Conservation (phyloP, 1,140 invertebrate genomes). For the Leptinotarsa texana region DNA sequence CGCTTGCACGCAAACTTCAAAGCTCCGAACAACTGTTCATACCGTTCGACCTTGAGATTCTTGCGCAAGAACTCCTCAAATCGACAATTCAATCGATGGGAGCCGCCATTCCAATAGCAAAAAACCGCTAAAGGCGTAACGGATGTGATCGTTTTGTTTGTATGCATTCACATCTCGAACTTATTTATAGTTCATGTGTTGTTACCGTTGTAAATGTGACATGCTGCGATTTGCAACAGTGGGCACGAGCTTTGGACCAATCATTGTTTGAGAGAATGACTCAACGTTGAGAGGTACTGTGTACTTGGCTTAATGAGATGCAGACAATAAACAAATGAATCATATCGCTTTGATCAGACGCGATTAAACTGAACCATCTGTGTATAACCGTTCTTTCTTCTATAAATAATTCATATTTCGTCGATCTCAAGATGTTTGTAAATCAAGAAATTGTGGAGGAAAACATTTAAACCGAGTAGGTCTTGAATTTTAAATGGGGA, state of each 20-base stretch:
- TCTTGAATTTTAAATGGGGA: too few relatives aligned
- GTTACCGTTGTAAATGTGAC: too few relatives aligned
- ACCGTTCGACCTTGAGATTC: neutral
- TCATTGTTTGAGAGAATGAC: neutral
- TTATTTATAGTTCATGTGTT: too few relatives aligned
- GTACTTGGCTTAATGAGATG: neutral
- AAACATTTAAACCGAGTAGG: too few relatives aligned
- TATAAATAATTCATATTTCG: neutral
- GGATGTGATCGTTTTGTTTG: neutral
- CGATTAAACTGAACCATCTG: neutral
- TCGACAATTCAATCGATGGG: neutral
- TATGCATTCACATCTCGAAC: neutral
- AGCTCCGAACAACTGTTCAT: neutral
- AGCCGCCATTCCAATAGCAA: neutral
- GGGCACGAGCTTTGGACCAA: neutral
- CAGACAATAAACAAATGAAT: conserved; percentile 2
- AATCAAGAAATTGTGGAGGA: neutral
- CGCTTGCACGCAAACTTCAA: neutral
- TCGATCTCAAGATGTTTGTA: neutral
- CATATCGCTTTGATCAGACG: neutral
- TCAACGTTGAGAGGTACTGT: neutral
- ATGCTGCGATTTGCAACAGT: too few relatives aligned
- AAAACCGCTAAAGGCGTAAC: neutral
- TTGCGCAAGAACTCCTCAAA: neutral
- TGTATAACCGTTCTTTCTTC: neutral